A percentile compares a stretch with the other conserved stretches of the same genome.
These are phyloP conservation scores for Bolinopsis microptera DNA, from an alignment of 37 sponge, comb jelly and placozoan genomes.

Conservation along the genomic window DNA sequence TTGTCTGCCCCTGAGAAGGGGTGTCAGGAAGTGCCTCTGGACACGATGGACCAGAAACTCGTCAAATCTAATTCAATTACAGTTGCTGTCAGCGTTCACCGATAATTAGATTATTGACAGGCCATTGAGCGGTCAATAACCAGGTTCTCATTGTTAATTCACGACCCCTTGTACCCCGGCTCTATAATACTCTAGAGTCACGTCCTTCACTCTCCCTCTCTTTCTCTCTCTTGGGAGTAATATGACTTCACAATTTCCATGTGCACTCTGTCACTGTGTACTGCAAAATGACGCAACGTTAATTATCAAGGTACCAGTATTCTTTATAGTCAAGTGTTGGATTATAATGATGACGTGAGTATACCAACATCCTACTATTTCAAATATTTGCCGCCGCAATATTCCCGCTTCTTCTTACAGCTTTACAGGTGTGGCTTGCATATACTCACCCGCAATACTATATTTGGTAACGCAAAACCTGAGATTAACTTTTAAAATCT, in stretches of 20 bases:
- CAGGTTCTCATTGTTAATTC: background rate
- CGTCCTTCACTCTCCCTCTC: constrained; percentile 10
- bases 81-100: background rate
- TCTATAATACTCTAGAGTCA: too few species aligned
- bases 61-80: background rate
- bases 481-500: background rate
- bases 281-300: too few species aligned
- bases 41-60: background rate
- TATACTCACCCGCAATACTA: background rate
- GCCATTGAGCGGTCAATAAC: background rate
- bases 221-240: background rate
- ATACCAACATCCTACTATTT: background rate
- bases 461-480: background rate
- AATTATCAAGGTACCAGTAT: too few species aligned
- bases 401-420: background rate
- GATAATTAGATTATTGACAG: background rate
- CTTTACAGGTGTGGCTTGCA: background rate
- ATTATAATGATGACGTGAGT: too few species aligned
- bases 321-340: too few species aligned
- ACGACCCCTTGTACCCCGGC: background rate
- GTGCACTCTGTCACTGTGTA: too few species aligned
- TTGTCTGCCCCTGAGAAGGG: background rate
- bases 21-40: background rate
- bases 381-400: background rate
- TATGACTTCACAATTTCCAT: too few species aligned